Evolutionary conservation across 2,888 invertebrate genomes (phyloP).

Genomic region (Lottia gigantea): DNA sequence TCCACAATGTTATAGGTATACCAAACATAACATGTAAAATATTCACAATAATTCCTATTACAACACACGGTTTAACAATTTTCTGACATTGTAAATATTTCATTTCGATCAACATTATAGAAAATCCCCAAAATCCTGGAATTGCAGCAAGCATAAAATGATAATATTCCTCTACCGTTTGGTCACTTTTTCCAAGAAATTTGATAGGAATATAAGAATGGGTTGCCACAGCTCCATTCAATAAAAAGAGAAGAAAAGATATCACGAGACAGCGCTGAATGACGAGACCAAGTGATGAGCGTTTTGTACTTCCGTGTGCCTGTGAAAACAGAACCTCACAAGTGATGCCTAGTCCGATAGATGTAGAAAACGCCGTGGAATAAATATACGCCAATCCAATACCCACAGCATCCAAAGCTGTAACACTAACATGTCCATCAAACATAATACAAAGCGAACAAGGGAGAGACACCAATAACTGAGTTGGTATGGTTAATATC

Average conservation of each 20-base stretch:
- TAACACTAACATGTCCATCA: background rate
- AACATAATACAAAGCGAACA: background rate
- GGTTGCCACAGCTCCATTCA: background rate
- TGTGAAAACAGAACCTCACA: background rate
- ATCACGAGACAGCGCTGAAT: background rate
- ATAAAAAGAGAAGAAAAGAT: background rate
- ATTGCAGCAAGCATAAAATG: background rate
- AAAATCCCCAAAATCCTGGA: conserved; percentile 3
- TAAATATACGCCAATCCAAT: background rate
- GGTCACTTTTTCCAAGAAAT: background rate
- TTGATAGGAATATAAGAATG: background rate
- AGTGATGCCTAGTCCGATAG: background rate
- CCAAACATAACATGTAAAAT: background rate
- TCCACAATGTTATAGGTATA: background rate
- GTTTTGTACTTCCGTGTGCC: background rate
- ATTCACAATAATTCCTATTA: background rate
- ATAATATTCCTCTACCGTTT: background rate
- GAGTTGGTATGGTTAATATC: background rate
- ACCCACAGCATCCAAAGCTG: background rate
- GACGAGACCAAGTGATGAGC: background rate
- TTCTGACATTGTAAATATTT: background rate
- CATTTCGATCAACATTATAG: background rate
- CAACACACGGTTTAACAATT: background rate
- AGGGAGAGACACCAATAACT: background rate
- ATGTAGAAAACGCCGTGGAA: background rate